phyloP scores from a whole-genome alignment of 1,140 invertebrate genomes.

The Drosophila rufa region DNA sequence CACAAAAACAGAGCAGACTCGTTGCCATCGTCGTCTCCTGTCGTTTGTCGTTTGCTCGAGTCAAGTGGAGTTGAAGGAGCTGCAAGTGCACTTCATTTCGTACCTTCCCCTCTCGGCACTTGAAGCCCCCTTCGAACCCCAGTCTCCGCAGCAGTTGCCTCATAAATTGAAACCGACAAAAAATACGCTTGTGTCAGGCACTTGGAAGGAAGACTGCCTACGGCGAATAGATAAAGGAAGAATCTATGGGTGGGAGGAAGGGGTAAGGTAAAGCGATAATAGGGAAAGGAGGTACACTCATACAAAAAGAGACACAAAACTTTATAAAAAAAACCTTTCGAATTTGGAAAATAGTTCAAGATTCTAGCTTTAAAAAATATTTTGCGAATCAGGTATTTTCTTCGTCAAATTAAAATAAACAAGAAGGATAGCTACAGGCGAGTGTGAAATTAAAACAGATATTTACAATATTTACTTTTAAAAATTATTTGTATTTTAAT shows the following conservation, averaged over 20 bases:
- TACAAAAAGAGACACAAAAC: not conserved
- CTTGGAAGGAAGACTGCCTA: conserved; percentile 56
- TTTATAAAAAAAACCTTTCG: no score
- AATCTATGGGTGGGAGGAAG: conserved; percentile 4
- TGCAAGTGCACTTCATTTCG: conserved; percentile 78
- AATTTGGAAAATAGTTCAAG: not conserved
- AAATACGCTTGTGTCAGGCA: conserved; percentile 54
- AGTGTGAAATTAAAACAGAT: no score
- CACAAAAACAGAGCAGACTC: conserved; percentile 65
- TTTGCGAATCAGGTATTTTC: no score
- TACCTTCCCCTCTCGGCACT: conserved; percentile 13
- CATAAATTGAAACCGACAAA: conserved; percentile 80
- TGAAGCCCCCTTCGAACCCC: conserved; percentile 32
- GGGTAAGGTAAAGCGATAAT: not conserved
- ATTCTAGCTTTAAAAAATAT: no score
- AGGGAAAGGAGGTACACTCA: not conserved
- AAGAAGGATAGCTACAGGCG: no score
- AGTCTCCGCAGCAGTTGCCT: conserved; percentile 38
- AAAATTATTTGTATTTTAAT: no score
- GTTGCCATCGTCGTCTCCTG: conserved; percentile 38
- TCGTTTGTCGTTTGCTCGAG: conserved; percentile 58
- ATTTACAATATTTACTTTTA: no score
- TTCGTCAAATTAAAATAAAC: no score
- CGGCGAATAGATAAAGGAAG: conserved; percentile 50
- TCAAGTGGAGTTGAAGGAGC: conserved; percentile 57